A percentile compares a stretch with the other conserved stretches of the same genome.
These are phyloP conservation scores for Struthio camelus DNA, from an alignment of 2,113 vertebrate genomes.

Conservation along the genomic window DNA sequence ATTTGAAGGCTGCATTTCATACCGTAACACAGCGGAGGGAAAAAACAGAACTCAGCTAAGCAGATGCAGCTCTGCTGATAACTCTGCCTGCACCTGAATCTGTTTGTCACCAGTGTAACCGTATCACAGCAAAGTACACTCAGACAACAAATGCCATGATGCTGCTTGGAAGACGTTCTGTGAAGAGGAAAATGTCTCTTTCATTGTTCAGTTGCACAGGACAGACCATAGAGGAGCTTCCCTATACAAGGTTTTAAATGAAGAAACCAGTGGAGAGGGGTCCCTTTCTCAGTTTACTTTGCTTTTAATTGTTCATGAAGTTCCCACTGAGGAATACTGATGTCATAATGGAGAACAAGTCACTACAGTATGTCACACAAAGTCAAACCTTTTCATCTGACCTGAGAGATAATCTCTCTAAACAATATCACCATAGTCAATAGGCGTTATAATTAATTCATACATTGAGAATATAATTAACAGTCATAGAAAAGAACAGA, in stretches of 20 bases:
- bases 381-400: slow-evolving; percentile 70
- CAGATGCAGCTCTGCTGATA: not conserved
- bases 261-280: slow-evolving; percentile 25
- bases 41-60: not conserved
- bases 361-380: slow-evolving; percentile 54
- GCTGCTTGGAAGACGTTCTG: not conserved
- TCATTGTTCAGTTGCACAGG: not conserved
- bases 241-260: not conserved
- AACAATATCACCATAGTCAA: slow-evolving; percentile 72
- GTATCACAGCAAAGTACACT: not conserved
- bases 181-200: slow-evolving; percentile 6
- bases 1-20: not conserved
- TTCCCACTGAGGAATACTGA: slow-evolving; percentile 63
- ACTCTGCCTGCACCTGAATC: not conserved
- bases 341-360: slow-evolving; percentile 52
- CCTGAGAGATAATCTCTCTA: slow-evolving; percentile 71
- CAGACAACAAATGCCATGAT: accelerated
- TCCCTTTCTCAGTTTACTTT: slow-evolving; percentile 60
- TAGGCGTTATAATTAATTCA: slow-evolving; percentile 73
- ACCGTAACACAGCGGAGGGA: not conserved
- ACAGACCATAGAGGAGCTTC: not conserved
- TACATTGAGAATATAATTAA: slow-evolving; percentile 66
- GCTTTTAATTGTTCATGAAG: slow-evolving; percentile 68
- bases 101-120: not conserved
- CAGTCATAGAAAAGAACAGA: slow-evolving; percentile 65